A percentile compares a stretch with the other conserved stretches of the same genome.
Evolutionary conservation across 1,140 invertebrate species (phyloP).

Genomic region (Drosophila truncata): DNA sequence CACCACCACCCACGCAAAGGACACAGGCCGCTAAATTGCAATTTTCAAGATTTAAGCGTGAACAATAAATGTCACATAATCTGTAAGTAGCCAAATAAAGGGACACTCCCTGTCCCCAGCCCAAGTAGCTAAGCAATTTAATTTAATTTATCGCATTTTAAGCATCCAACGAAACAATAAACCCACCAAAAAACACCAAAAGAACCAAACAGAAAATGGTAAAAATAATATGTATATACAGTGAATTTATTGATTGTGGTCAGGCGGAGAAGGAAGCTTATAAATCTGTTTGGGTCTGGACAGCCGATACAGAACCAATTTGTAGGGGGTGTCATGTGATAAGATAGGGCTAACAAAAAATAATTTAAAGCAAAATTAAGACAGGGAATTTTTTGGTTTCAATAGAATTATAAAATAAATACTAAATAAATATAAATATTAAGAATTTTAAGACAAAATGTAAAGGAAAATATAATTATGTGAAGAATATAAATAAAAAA

Average conservation of each 20-base stretch:
- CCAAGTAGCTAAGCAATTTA: conserved; percentile 59
- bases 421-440: too few relatives aligned
- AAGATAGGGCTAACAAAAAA: background rate
- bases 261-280: conserved; percentile 9
- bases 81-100: conserved; percentile 83
- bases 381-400: background rate
- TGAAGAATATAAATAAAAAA: background rate
- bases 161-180: conserved; percentile 77
- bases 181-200: conserved; percentile 28
- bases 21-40: conserved; percentile 74
- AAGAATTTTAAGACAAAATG: too few relatives aligned
- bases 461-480: too few relatives aligned
- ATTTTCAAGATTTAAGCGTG: conserved; percentile 82
- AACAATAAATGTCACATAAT: conserved; percentile 84
- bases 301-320: conserved; percentile 15
- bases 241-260: conserved; percentile 80
- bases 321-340: conserved; percentile 33
- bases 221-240: conserved; percentile 51
- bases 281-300: conserved; percentile 15
- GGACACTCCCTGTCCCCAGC: conserved; percentile 14
- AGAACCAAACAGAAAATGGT: conserved; percentile 36
- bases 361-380: background rate
- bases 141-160: conserved; percentile 84
- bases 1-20: conserved; percentile 31
- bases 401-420: background rate